Base-by-base conservation (phyloP, 2,888 invertebrate genomes). In the Polia nebulosa region DNA sequence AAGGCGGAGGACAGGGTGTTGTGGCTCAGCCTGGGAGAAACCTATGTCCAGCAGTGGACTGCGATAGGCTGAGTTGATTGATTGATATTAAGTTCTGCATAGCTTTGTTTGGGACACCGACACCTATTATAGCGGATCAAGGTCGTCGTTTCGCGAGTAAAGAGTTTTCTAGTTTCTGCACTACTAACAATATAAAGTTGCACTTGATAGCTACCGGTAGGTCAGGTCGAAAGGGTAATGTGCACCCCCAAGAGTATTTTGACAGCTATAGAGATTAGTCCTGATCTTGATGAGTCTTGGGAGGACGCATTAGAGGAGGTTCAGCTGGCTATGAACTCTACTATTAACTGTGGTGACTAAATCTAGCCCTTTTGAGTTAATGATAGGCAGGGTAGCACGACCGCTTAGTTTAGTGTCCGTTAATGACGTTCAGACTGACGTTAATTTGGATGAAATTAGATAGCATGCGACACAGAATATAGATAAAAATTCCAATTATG, bases 191-290 rank as follows among this genome's bases (percentile, higher is more conserved):
- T 15, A 82, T 85, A 3, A n/a, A n/a, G n/a, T n/a, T n/a, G n/a
- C n/a, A n/a, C n/a, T n/a, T n/a, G n/a, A n/a, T n/a, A n/a, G n/a
- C n/a, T 72, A 0, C 25, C 84, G 1, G 81, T 83, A 47, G 82
- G 84, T 0, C 82, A 84, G n/a, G 80, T 80, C 0, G 81, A 82
- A 29, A 53, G 80, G 0, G 63, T 84, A 0, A 82, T 83, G 80
- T 17, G 60, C 1, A 64, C 59, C 0, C 27, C 74, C 0, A 80
- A 80, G 34, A 13, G 5, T n/a, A n/a, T n/a, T n/a, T n/a, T n/a
- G n/a, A n/a, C n/a, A n/a, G n/a, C n/a, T n/a, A n/a, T n/a, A n/a
- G n/a, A n/a, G n/a, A n/a, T n/a, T n/a, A n/a, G n/a, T n/a, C n/a
- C n/a, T n/a, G n/a, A n/a, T n/a, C n/a, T n/a, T n/a, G n/a, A n/a